Evolutionary conservation across 2,113 vertebrate species (phyloP).

Genomic region (Cynoglossus semilaevis): DNA sequence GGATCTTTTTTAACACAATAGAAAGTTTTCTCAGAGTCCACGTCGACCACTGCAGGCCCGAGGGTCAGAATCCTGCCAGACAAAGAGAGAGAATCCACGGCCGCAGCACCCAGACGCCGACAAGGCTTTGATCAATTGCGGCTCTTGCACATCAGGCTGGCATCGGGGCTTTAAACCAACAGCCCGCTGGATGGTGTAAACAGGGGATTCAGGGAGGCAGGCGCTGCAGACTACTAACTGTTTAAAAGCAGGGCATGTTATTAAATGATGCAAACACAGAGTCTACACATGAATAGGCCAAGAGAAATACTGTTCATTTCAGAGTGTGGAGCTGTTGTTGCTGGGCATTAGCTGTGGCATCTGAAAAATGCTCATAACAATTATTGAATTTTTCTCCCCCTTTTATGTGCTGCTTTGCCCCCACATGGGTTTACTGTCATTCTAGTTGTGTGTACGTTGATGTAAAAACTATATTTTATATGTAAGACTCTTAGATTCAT

Average conservation of each 20-base stretch:
- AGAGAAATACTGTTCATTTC: slow-evolving; percentile 98
- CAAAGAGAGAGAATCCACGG: slow-evolving; percentile 85
- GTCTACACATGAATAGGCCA: slow-evolving; percentile 83
- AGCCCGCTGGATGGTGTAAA: slow-evolving; percentile 61
- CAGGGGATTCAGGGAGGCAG: slow-evolving; percentile 51
- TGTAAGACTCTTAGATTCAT: too few relatives aligned
- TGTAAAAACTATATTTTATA: neutral
- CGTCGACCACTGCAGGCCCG: slow-evolving; percentile 79
- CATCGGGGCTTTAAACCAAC: slow-evolving; percentile 94
- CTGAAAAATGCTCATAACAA: slow-evolving; percentile 81
- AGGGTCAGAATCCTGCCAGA: slow-evolving; percentile 81
- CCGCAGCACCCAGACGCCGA: slow-evolving; percentile 80
- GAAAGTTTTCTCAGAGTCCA: slow-evolving; percentile 87
- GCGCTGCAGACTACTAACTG: slow-evolving; percentile 83
- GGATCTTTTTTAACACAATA: slow-evolving; percentile 78
- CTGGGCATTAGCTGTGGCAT: slow-evolving; percentile 89
- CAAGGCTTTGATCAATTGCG: slow-evolving; percentile 92
- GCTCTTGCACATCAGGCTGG: slow-evolving; percentile 95
- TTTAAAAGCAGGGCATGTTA: slow-evolving; percentile 93
- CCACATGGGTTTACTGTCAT: slow-evolving; percentile 22
- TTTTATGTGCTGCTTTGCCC: slow-evolving; percentile 6
- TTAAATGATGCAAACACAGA: slow-evolving; percentile 89
- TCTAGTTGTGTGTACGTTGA: slow-evolving; percentile 29
- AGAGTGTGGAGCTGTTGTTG: slow-evolving; percentile 83
- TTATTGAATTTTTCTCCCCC: slow-evolving; percentile 37